These are phyloP conservation scores for Syndactyla subalaris DNA, from an alignment of 2,797 vertebrate genomes.

Conservation along the genomic window DNA sequence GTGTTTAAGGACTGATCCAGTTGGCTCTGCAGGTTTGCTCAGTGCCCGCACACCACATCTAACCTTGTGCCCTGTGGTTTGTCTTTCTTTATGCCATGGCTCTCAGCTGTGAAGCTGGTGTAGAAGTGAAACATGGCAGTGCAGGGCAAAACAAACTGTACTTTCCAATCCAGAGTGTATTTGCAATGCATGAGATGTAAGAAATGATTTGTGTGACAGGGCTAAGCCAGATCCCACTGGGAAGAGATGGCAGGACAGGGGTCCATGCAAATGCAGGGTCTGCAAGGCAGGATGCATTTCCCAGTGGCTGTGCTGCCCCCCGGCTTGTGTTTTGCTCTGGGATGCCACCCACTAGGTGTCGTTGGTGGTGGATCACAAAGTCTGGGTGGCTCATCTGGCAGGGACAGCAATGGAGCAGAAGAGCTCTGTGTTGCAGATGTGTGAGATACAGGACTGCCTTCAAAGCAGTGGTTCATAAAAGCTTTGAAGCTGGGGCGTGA, in stretches of 20 bases:
- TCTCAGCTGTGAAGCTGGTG: background rate
- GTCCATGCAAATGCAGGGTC: background rate
- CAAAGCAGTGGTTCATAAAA: slow-evolving; percentile 11
- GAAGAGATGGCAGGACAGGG: background rate
- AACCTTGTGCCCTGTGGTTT: background rate
- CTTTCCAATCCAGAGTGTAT: background rate
- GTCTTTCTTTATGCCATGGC: background rate
- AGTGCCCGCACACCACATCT: background rate
- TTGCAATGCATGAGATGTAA: background rate
- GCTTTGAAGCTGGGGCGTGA: background rate
- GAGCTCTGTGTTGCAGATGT: slow-evolving; percentile 52
- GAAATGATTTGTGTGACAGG: accelerated
- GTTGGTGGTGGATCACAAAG: background rate
- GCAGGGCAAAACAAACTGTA: background rate
- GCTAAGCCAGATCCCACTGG: background rate
- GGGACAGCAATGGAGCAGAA: background rate
- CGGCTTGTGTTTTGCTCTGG: background rate
- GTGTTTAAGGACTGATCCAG: background rate
- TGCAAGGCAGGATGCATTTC: background rate
- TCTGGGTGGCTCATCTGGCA: background rate
- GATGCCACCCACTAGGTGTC: background rate
- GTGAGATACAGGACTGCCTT: background rate
- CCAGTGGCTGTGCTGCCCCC: background rate
- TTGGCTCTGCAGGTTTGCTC: background rate
- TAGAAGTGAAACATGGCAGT: background rate